phyloP scores from a whole-genome alignment of 2,888 invertebrate species.

The Patella depressa region DNA sequence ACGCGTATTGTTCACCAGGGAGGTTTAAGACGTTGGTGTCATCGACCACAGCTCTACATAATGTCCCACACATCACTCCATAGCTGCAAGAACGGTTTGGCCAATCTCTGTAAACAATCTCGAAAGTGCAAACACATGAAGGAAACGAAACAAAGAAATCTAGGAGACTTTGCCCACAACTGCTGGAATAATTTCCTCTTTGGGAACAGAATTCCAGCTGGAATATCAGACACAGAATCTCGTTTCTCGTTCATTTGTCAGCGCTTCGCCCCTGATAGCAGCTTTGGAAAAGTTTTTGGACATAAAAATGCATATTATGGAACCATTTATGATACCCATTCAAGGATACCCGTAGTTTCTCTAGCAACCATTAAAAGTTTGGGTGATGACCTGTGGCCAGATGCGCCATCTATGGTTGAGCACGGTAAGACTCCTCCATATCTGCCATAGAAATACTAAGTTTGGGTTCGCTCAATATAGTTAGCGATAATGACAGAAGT shows the following conservation, averaged over 20 bases:
- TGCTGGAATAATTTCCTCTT: constrained; percentile 58
- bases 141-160: constrained; percentile 31
- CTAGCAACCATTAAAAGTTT: constrained; percentile 48
- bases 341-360: constrained; percentile 51
- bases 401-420: constrained; percentile 55
- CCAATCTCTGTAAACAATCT: constrained; percentile 45
- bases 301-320: constrained; percentile 48
- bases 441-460: background rate
- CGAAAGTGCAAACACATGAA: constrained; percentile 44
- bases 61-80: constrained; percentile 43
- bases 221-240: constrained; percentile 45
- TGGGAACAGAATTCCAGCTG: constrained; percentile 50
- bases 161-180: constrained; percentile 50
- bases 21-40: constrained; percentile 47
- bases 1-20: constrained; percentile 41
- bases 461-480: background rate
- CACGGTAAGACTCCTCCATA: constrained; percentile 41
- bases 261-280: constrained; percentile 47
- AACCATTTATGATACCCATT: constrained; percentile 53
- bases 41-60: constrained; percentile 39
- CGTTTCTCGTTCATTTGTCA: constrained; percentile 60
- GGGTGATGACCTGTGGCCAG: constrained; percentile 55
- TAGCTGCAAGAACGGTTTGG: constrained; percentile 40
- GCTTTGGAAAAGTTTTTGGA: constrained; percentile 47
- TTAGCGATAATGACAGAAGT: background rate